Evolutionary conservation across 2,797 vertebrate species (phyloP).

Genomic region (Chrosomus eos): DNA sequence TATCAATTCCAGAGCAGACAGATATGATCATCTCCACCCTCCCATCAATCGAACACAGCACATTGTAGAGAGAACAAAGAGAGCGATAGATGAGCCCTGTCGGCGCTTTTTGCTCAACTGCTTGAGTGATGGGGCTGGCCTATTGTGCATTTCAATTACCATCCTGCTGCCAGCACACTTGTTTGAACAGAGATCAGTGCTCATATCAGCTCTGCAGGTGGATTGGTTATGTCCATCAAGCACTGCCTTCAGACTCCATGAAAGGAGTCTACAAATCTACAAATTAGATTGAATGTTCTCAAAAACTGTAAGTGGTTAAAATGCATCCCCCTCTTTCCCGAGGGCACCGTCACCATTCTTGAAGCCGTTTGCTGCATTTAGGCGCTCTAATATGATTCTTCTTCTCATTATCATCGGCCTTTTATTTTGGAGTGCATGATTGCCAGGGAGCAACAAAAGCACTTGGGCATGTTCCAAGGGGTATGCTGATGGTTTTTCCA

Average conservation of each 20-base stretch:
- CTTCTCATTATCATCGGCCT: slow-evolving; percentile 34
- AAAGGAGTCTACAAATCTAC: slow-evolving; percentile 52
- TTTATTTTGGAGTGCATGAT: slow-evolving; percentile 37
- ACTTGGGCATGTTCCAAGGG: slow-evolving; percentile 44
- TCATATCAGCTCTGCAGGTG: slow-evolving; percentile 54
- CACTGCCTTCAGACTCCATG: slow-evolving; percentile 57
- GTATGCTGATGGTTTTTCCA: slow-evolving; percentile 52
- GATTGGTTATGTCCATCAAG: slow-evolving; percentile 63
- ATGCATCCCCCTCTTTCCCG: slow-evolving; percentile 12
- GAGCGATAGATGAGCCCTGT: slow-evolving; percentile 44
- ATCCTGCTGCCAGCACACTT: slow-evolving; percentile 35
- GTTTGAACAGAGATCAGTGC: slow-evolving; percentile 54
- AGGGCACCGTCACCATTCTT: slow-evolving; percentile 5
- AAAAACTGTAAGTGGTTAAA: slow-evolving; percentile 51
- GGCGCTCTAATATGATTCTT: slow-evolving; percentile 28
- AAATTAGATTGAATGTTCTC: slow-evolving; percentile 29
- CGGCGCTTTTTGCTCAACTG: slow-evolving; percentile 24
- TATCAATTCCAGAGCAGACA: slow-evolving; percentile 40
- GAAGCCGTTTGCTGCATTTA: slow-evolving; percentile 19
- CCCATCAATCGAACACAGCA: slow-evolving; percentile 34
- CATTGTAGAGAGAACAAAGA: slow-evolving; percentile 38
- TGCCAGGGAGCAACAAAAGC: slow-evolving; percentile 16
- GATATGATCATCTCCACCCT: slow-evolving; percentile 31
- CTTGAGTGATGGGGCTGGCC: slow-evolving; percentile 27
- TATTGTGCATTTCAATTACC: slow-evolving; percentile 49